Conservation (phyloP, 2,797 vertebrate genomes). For the Anguilla pacifica region DNA sequence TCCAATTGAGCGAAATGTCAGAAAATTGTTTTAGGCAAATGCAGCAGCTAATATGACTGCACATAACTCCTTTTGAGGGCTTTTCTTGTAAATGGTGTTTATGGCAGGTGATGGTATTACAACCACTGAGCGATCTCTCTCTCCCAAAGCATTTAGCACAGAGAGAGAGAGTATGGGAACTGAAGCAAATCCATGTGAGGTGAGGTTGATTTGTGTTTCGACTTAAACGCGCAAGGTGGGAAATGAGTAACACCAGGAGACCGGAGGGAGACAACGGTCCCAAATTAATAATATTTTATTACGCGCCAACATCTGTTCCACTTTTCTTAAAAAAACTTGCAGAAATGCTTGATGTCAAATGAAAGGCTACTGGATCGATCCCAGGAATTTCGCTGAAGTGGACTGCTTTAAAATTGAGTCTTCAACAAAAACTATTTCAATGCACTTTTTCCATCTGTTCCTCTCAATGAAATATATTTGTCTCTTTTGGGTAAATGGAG, state of each 20-base stretch:
- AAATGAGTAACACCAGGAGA: conserved; percentile 15
- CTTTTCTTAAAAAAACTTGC: not conserved
- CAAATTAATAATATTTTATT: conserved; percentile 22
- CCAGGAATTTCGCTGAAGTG: not conserved
- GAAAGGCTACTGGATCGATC: not conserved
- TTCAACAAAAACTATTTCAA: not conserved
- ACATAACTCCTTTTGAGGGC: not conserved
- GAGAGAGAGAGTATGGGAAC: not conserved
- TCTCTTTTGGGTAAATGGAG: conserved; percentile 11
- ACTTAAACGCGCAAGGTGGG: not conserved
- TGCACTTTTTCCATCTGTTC: conserved; percentile 8
- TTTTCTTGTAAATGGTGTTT: not conserved
- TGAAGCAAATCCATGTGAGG: not conserved
- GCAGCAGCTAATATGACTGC: not conserved
- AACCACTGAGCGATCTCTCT: not conserved
- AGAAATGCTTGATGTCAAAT: not conserved
- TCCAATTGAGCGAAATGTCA: not conserved
- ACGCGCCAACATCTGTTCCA: not conserved
- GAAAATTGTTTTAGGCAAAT: not conserved
- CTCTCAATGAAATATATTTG: not conserved
- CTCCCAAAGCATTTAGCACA: not conserved
- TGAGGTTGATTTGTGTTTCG: not conserved
- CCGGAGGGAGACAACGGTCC: conserved; percentile 2
- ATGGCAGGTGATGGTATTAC: not conserved
- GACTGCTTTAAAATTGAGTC: not conserved